Evolutionary conservation across 2,888 invertebrate genomes (phyloP).

Genomic region (Cantharis rustica): DNA sequence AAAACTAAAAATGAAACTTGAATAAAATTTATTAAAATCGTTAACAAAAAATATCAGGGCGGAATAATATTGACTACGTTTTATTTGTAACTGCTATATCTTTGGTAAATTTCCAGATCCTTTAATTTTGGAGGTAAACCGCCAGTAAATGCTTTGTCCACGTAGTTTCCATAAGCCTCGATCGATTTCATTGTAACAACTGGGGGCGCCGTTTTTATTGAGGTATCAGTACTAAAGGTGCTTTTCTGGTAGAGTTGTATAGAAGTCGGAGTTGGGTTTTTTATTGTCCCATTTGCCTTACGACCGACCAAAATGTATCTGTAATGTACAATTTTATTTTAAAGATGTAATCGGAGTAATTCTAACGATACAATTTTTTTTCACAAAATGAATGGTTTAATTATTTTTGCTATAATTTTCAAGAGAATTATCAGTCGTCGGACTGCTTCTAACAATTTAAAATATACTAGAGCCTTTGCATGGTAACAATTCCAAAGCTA

Average conservation of each 20-base stretch:
- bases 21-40: neutral
- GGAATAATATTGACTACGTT: neutral
- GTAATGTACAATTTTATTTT: constrained; percentile 41
- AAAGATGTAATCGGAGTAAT: too few relatives aligned
- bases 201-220: constrained; percentile 68
- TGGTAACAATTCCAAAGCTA: too few relatives aligned
- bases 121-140: constrained; percentile 56
- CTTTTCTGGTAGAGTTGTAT: constrained; percentile 66
- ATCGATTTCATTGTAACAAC: constrained; percentile 65
- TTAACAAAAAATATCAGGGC: neutral
- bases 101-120: constrained; percentile 58
- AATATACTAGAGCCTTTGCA: too few relatives aligned
- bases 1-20: neutral
- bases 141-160: constrained; percentile 61
- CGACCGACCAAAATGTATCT: constrained; percentile 71
- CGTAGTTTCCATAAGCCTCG: constrained; percentile 73
- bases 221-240: constrained; percentile 67
- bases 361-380: too few relatives aligned
- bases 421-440: too few relatives aligned
- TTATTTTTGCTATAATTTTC: too few relatives aligned
- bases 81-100: constrained; percentile 51
- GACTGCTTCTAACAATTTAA: too few relatives aligned
- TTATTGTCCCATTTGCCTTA: constrained; percentile 61
- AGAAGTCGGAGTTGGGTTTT: constrained; percentile 57
- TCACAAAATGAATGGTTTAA: too few relatives aligned